Base-by-base conservation (phyloP, 2,113 vertebrate species). In the Salminus brasiliensis region DNA sequence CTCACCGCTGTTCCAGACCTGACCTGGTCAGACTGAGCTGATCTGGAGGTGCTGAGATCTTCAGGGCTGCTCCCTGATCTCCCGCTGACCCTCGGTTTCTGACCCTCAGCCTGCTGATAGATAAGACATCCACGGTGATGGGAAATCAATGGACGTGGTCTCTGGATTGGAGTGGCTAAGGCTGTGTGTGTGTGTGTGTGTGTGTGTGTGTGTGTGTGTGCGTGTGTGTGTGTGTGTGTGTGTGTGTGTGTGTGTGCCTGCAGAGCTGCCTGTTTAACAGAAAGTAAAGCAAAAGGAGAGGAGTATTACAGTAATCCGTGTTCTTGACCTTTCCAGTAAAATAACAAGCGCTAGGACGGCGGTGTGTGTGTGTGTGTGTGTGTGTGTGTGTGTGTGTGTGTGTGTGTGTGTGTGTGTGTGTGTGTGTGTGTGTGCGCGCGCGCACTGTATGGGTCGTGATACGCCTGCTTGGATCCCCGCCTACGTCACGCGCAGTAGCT, bases 401-500 rank as follows among this genome's bases (percentile, higher is more conserved):
- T n/a, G n/a, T n/a, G n/a, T n/a, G n/a, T n/a, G n/a, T n/a, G n/a
- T n/a, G n/a, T n/a, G n/a, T n/a, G n/a, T n/a, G n/a, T n/a, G n/a
- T n/a, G n/a, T n/a, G n/a, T 63, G 75, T 57, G 75, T 77, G 75
- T 63, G 75, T 1, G n/a, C n/a, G n/a, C n/a, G n/a, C n/a, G n/a
- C n/a, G n/a, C n/a, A n/a, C 18, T 18, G 68, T 0, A 63, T 25
- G 55, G 60, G n/a, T 23, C 13, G 53, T 62, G 76, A 45, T 25
- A 78, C 34, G 10, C 45, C 63, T 45, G 57, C 68, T 59, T 66
- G 80, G 81, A 75, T 85, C 59, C 81, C 84, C 53, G 71, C 81
- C 84, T 83, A 81, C 84, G 74, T 81, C 75, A 30, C 77, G 43
- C 74, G 57, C 83, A 18, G 72, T 43, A 47, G 74, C 52, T 55